phyloP scores from a whole-genome alignment of 2,113 vertebrate species.

The Carettochelys insculpta region DNA sequence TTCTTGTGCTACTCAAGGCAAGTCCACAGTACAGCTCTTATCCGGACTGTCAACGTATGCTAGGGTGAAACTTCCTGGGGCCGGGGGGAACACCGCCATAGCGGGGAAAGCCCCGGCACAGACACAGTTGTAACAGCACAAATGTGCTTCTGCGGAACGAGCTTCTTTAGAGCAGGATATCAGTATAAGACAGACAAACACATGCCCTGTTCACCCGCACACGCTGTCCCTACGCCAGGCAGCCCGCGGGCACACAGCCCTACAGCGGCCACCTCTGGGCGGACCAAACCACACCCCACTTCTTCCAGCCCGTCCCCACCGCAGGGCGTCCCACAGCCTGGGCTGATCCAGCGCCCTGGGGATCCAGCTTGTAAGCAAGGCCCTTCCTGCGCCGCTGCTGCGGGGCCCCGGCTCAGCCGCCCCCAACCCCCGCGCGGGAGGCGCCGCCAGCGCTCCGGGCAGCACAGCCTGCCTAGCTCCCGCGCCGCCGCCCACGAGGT shows the following conservation, averaged over 20 bases:
- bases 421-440: too few species aligned
- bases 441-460: too few species aligned
- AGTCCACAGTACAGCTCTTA: not conserved
- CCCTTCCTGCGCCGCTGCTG: too few species aligned
- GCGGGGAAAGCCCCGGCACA: not conserved
- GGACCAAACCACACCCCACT: too few species aligned
- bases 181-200: too few species aligned
- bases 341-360: too few species aligned
- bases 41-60: not conserved
- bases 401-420: not conserved
- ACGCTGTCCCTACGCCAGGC: too few species aligned
- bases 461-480: too few species aligned
- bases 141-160: not conserved
- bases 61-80: too few species aligned
- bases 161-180: not conserved
- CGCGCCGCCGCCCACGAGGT: not conserved
- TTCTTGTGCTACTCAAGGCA: not conserved
- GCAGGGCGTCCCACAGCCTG: too few species aligned
- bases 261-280: too few species aligned
- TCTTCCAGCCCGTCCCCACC: too few species aligned
- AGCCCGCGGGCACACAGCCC: not conserved
- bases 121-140: not conserved
- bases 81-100: not conserved
- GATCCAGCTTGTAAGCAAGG: not conserved
- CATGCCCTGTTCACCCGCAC: not conserved